Conservation (phyloP, 2,797 vertebrate species). For the Cetoscarus ocellatus region DNA sequence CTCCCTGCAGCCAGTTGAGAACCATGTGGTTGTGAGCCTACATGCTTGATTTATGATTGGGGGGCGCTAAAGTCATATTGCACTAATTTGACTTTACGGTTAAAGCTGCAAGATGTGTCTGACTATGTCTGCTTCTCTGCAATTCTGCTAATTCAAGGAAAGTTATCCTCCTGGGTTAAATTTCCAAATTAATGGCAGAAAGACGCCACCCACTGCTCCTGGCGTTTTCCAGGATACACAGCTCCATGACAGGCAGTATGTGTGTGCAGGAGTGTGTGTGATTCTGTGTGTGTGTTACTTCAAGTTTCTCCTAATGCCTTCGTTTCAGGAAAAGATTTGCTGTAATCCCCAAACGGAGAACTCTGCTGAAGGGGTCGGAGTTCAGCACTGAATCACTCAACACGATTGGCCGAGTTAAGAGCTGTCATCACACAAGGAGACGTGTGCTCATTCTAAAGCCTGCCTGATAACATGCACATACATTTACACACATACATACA, state of each 20-base stretch:
- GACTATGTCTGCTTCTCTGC: conserved; percentile 33
- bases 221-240: conserved; percentile 59
- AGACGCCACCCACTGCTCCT: conserved; percentile 58
- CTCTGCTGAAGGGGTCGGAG: conserved; percentile 69
- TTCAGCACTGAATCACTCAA: conserved; percentile 72
- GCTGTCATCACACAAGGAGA: conserved; percentile 74
- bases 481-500: conserved; percentile 32
- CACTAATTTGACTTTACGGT: conserved; percentile 6
- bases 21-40: conserved; percentile 7
- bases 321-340: conserved; percentile 78
- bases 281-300: conserved; percentile 43
- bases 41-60: background rate
- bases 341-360: conserved; percentile 78
- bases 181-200: conserved; percentile 71
- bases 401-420: conserved; percentile 71
- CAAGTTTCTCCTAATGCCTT: conserved; percentile 64
- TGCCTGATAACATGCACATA: conserved; percentile 52
- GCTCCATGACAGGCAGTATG: conserved; percentile 27
- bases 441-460: conserved; percentile 66
- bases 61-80: no score
- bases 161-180: conserved; percentile 53
- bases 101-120: conserved; percentile 22
- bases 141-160: conserved; percentile 45
- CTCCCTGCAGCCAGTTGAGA: no score
- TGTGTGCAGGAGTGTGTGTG: conserved; percentile 30